Conservation (phyloP, 2,113 vertebrate species). For the Bolborhynchus lineola region DNA sequence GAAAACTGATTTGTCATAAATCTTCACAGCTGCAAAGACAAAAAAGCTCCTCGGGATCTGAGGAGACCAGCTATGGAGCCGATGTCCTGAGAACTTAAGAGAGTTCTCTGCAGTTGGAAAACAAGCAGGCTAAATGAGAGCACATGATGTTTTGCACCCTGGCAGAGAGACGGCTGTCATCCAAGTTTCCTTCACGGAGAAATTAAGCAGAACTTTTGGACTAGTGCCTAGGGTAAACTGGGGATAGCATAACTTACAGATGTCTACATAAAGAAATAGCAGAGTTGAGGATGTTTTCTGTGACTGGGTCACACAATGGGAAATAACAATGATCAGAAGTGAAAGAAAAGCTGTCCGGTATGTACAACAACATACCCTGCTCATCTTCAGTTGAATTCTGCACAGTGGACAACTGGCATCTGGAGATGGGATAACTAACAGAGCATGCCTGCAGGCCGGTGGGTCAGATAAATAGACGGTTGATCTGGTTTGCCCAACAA, state of each 20-base stretch:
- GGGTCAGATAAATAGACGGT: rapidly evolving
- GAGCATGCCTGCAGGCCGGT: background rate
- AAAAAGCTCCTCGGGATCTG: background rate
- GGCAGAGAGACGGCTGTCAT: background rate
- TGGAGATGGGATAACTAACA: background rate
- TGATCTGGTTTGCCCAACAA: background rate
- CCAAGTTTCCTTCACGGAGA: background rate
- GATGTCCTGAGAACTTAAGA: background rate
- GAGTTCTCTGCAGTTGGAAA: background rate
- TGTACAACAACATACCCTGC: background rate
- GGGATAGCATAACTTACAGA: background rate
- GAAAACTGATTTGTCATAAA: background rate
- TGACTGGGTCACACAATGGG: background rate
- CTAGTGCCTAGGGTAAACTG: background rate
- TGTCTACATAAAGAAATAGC: background rate
- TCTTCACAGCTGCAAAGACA: background rate
- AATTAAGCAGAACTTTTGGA: background rate
- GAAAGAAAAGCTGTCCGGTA: background rate
- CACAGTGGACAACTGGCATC: background rate
- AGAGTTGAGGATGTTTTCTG: background rate
- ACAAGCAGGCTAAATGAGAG: background rate
- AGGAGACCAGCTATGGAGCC: background rate
- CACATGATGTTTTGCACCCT: background rate
- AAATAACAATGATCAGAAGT: background rate
- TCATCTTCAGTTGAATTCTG: background rate